A percentile compares a stretch with the other conserved stretches of the same genome.
Conservation (phyloP, 2,888 invertebrate genomes). For the Myopa testacea region DNA sequence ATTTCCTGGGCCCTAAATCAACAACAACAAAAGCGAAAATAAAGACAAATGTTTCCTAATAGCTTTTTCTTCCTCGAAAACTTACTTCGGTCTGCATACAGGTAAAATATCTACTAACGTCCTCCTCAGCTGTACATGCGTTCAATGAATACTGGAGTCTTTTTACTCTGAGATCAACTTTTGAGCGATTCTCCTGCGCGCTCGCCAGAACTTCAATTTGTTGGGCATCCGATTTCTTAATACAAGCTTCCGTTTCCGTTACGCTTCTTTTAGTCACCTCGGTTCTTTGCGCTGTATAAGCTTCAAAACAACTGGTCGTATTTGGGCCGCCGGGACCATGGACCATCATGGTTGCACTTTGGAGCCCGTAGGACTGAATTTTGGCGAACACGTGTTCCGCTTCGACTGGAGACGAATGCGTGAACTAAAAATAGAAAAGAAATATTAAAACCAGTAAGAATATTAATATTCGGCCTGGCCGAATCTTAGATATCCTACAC, state of each 20-base stretch:
- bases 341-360: slow-evolving; percentile 45
- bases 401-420: slow-evolving; percentile 19
- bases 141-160: slow-evolving; percentile 42
- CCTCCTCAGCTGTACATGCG: slow-evolving; percentile 37
- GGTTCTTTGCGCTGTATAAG: slow-evolving; percentile 47
- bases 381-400: slow-evolving; percentile 45
- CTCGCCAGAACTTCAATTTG: slow-evolving; percentile 39
- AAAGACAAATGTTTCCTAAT: no score
- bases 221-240: slow-evolving; percentile 35
- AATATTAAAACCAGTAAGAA: no score
- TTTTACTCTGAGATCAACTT: slow-evolving; percentile 38
- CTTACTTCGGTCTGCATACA: background rate
- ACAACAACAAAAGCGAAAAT: background rate
- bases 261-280: slow-evolving; percentile 43
- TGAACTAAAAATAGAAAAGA: no score
- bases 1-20: slow-evolving; percentile 23
- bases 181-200: slow-evolving; percentile 21
- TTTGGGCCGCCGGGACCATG: slow-evolving; percentile 44
- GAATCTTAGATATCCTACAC: no score
- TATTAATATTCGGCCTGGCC: no score
- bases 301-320: slow-evolving; percentile 46
- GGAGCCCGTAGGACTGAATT: slow-evolving; percentile 43
- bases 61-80: no score
- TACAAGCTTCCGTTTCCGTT: slow-evolving; percentile 43
- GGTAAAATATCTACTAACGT: background rate